Evolutionary conservation across 2,113 vertebrate species (phyloP).

Genomic region (Pteronura brasiliensis): DNA sequence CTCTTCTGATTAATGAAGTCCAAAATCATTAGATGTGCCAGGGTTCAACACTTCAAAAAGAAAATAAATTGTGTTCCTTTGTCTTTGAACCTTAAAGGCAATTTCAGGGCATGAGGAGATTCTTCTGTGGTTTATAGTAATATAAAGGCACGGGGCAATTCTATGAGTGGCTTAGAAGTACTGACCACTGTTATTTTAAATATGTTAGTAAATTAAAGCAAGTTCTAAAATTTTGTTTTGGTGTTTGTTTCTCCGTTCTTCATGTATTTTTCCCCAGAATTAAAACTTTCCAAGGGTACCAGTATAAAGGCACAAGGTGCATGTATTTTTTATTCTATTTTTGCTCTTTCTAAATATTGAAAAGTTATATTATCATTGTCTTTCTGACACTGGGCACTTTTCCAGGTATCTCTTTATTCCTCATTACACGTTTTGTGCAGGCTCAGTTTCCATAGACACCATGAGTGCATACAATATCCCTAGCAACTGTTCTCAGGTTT

Average conservation of each 20-base stretch:
- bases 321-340: neutral
- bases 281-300: neutral
- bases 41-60: conserved; percentile 17
- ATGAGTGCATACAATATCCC: conserved; percentile 1
- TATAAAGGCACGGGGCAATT: rapidly evolving
- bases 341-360: neutral
- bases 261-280: neutral
- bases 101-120: neutral
- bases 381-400: conserved; percentile 33
- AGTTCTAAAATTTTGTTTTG: neutral
- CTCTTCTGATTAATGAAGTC: conserved; percentile 15
- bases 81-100: conserved; percentile 18
- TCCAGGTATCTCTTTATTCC: conserved; percentile 41
- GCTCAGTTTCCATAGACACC: conserved; percentile 75
- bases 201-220: neutral
- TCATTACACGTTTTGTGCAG: neutral
- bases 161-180: neutral
- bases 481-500: conserved; percentile 63
- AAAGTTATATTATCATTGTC: conserved; percentile 24
- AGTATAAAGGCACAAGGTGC: neutral
- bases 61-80: neutral
- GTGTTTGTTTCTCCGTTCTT: neutral
- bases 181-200: neutral
- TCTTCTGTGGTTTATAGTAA: neutral
- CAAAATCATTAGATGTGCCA: conserved; percentile 4